A percentile compares a stretch with the other conserved stretches of the same genome.
Conservation (phyloP, 2,888 invertebrate genomes). For the Iselma pallidipennis region DNA sequence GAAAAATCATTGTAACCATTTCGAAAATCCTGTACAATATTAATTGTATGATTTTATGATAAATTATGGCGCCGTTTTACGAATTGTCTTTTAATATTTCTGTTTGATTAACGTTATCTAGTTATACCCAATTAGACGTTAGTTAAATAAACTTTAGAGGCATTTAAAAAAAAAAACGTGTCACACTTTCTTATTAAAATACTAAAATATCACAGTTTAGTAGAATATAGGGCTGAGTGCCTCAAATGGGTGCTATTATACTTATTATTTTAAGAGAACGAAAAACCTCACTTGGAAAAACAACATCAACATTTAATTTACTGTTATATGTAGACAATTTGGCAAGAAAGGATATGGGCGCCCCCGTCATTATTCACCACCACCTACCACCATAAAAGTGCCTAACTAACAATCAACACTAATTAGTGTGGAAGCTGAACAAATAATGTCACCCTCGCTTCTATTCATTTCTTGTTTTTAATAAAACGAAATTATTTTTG, state of each 20-base stretch:
- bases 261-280: too few species aligned
- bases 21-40: background rate
- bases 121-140: background rate
- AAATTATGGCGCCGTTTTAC: background rate
- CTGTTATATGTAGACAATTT: too few species aligned
- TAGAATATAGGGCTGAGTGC: too few species aligned
- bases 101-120: background rate
- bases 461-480: conserved; percentile 9
- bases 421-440: conserved; percentile 18
- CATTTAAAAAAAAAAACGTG: background rate
- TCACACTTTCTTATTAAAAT: too few species aligned
- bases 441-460: conserved; percentile 24
- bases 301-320: too few species aligned
- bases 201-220: too few species aligned
- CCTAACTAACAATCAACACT: background rate
- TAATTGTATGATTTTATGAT: background rate
- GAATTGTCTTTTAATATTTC: background rate
- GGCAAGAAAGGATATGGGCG: background rate
- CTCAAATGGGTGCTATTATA: too few species aligned
- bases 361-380: background rate
- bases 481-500: conserved; percentile 30
- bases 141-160: background rate
- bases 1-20: too few species aligned
- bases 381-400: conserved; percentile 1
- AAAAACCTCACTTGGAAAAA: too few species aligned